Base-by-base conservation (phyloP, 2,888 invertebrate species). In the Trachelus troglodyta region DNA sequence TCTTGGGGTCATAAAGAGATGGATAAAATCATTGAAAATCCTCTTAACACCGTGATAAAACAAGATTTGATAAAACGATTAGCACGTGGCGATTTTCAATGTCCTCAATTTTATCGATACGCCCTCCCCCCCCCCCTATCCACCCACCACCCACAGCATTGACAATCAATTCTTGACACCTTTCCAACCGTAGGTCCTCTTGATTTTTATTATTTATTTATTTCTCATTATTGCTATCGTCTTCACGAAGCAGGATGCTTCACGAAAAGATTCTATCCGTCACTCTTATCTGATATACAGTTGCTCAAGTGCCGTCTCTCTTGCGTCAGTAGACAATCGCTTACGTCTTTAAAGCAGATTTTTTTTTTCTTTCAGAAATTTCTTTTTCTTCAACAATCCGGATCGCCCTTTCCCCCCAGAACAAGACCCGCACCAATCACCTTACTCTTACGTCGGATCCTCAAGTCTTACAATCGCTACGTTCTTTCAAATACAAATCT, bases 41-140 rank as follows among this genome's bases (percentile, higher is more conserved):
- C 56, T 56, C 56, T 56, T 9, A 6, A 56, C 56, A 0, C 9
- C 1, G 2, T 56, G 56, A 56, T 9, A 56, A 23, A 0, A 56
- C 23, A 56, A 15, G 2, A 56, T 56, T 23, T 23, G 56, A 56
- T 56, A 23, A 15, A 9, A 56, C 0, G 9, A 56, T 23, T 23
- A 23, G 23, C 23, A 23, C 56, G 4, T 23, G 23, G 23, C 9
- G 1, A 56, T 1, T 56, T 56, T 56, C 23, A 9, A 23, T 23
- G 56, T 56, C 1, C 56, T 56, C 23, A 15, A 23, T 56, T 56
- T 23, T 23, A 56, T 0, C 23, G 56, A 56, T 56, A 56, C 4
- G 6, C 4, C 15, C 0, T 1, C 1, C 6, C 4, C 4, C 15
- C 1, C 23, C 9, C 6, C 9, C 2, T 1, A 9, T 1, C 9